These are phyloP conservation scores for Kryptolebias marmoratus DNA, from an alignment of 2,113 vertebrate species.

Conservation along the genomic window DNA sequence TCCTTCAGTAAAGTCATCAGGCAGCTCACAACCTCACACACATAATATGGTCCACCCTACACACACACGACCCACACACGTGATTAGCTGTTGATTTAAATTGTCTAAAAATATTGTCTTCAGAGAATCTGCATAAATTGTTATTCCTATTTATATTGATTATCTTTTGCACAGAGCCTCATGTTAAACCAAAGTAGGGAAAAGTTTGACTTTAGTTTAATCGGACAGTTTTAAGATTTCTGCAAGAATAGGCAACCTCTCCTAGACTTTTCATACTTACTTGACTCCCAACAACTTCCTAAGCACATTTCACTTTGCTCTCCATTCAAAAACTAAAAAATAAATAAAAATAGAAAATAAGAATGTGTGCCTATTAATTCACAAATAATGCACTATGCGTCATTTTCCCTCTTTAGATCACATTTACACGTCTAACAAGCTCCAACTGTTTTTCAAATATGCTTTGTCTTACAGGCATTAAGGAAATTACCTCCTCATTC, in stretches of 20 bases:
- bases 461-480: neutral
- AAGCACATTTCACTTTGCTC: neutral
- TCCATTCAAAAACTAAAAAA: neutral
- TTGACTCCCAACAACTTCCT: neutral
- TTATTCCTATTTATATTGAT: too few species aligned
- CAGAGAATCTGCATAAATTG: too few species aligned
- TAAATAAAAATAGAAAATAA: neutral
- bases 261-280: neutral
- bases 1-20: too few species aligned
- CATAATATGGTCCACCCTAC: too few species aligned
- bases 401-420: neutral
- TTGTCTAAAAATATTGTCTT: too few species aligned
- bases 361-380: neutral
- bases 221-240: neutral
- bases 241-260: neutral
- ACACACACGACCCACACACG: too few species aligned
- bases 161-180: too few species aligned
- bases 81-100: too few species aligned
- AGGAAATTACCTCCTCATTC: neutral
- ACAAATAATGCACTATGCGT: neutral
- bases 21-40: too few species aligned
- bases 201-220: too few species aligned
- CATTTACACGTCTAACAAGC: neutral
- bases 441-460: constrained; percentile 5
- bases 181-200: too few species aligned